Conservation (phyloP, 35 echinoderm and acorn worm genomes). For the Lytechinus variegatus region DNA sequence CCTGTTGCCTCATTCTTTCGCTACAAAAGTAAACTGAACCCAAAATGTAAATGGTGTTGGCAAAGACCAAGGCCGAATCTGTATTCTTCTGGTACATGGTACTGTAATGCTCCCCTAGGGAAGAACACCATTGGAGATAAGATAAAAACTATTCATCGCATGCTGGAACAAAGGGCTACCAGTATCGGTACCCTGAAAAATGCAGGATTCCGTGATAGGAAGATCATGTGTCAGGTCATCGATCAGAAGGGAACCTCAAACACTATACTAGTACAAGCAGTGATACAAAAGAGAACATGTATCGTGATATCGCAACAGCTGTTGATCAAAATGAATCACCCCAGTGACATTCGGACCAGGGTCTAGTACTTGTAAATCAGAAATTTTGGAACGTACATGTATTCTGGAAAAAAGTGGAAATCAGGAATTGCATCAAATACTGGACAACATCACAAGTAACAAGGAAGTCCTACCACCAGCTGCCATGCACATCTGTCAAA, state of each 20-base stretch:
- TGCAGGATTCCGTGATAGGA: conserved; percentile 30
- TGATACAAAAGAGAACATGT: conserved; percentile 21
- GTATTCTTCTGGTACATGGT: background rate
- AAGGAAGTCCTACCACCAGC: too few species aligned
- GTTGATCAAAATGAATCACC: background rate
- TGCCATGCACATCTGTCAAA: background rate
- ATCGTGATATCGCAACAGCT: background rate
- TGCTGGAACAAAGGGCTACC: conserved; percentile 9
- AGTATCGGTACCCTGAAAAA: conserved; percentile 1
- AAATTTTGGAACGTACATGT: too few species aligned
- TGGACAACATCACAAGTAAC: background rate
- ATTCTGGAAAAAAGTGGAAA: background rate
- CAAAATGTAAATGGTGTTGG: conserved; percentile 36
- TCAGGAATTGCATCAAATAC: background rate
- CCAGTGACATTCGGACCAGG: background rate
- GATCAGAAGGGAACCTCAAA: conserved; percentile 4
- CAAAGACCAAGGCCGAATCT: background rate
- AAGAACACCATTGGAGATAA: conserved; percentile 31
- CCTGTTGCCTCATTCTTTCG: conserved; percentile 15
- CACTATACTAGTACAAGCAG: background rate
- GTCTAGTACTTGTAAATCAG: background rate
- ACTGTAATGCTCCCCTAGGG: conserved; percentile 28
- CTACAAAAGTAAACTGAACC: conserved; percentile 46
- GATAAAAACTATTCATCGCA: background rate
- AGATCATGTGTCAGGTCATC: background rate